phyloP scores from a whole-genome alignment of 2,888 invertebrate genomes.

The Sipha maydis region DNA sequence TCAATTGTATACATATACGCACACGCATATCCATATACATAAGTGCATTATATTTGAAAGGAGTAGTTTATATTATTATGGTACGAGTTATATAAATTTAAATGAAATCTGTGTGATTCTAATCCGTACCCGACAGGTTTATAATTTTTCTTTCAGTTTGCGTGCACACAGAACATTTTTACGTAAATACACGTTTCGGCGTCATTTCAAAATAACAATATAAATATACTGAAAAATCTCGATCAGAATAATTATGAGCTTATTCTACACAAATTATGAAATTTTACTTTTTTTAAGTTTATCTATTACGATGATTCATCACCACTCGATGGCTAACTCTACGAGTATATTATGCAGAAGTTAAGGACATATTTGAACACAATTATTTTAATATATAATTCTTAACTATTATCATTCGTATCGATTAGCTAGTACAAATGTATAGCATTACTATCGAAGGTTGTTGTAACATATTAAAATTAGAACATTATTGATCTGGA shows the following conservation, averaged over 20 bases:
- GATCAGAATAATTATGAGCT: background rate
- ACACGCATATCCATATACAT: background rate
- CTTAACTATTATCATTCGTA: too few relatives aligned
- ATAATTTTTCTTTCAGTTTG: background rate
- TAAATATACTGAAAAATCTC: background rate
- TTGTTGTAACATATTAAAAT: too few relatives aligned
- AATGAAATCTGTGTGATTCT: constrained; percentile 20
- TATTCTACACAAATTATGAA: background rate
- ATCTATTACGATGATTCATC: background rate
- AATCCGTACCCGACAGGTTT: constrained; percentile 16
- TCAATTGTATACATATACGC: background rate
- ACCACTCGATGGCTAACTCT: background rate
- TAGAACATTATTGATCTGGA: background rate
- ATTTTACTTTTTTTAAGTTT: background rate
- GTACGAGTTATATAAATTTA: background rate
- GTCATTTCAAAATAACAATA: background rate
- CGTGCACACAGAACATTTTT: background rate
- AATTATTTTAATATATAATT: too few relatives aligned
- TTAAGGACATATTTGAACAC: constrained; percentile 9
- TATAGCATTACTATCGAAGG: background rate
- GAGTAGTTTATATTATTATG: background rate
- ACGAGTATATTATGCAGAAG: too few relatives aligned
- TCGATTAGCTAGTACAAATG: background rate
- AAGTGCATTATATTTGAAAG: background rate
- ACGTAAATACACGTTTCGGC: background rate